Base-by-base conservation (phyloP, 2,888 invertebrate genomes). In the Mycalesis mineus region DNA sequence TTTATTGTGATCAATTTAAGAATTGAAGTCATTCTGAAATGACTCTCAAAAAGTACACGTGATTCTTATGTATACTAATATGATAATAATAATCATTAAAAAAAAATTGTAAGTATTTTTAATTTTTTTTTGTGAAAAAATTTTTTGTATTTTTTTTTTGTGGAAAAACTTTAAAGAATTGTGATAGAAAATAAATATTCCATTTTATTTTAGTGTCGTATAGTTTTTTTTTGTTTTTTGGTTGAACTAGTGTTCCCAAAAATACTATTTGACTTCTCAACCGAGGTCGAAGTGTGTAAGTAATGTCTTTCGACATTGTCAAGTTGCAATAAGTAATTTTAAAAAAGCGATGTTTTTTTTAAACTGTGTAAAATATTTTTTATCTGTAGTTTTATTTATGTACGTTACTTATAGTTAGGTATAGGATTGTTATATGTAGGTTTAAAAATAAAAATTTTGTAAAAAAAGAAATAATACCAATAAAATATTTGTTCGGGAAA, bases 161-260 rank as follows among this genome's bases (percentile, higher is more conserved):
- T 28, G 44, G 36, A 48, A 31, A 49, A 49, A 40, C 39, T 41
- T 51, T 33, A 17, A 52, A 72, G 72, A 72, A 72, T 77, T 88
- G 87, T 88, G 87, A 87, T 88, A 85, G 68, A 78, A 76, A 74
- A 67, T 69, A 73, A 75, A 74, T 72, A 84, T 87, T 85, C 87
- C 85, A 85, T 87, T 85, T 85, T 85, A 72, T 68, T 69, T 79
- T 84, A 82, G 83, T 75, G 68, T 62, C 58, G 60, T 44, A 28
- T 50, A 58, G 58, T 44, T 49, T 22, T 22, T 22, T 22, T 22
- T 22, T n/a, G n/a, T n/a, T 22, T 51, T 55, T 51, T 13, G 31
- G 57, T 60, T 33, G 54, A 31, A 50, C 56, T 50, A 55, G 36
- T 57, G 48, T 52, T 55, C 41, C 52, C 48, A 42, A 52, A 42